These are phyloP conservation scores for Phragmatobia fuliginosa DNA, from an alignment of 2,888 invertebrate species.

Conservation along the genomic window DNA sequence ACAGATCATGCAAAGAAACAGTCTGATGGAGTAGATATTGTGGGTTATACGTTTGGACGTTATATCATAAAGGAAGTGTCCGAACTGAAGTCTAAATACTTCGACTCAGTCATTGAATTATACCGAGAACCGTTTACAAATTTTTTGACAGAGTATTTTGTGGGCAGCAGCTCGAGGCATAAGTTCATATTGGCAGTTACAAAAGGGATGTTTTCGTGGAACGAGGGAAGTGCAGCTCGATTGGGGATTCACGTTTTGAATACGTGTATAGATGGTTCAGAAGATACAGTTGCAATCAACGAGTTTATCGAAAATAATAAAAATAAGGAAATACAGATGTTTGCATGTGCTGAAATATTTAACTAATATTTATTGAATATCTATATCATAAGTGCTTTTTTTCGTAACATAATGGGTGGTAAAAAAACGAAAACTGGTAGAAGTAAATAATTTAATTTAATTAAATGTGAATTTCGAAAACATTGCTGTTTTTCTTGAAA, in stretches of 20 bases:
- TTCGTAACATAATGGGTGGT: neutral
- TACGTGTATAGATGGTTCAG: neutral
- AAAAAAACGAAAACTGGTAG: neutral
- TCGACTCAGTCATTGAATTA: neutral
- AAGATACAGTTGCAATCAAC: neutral
- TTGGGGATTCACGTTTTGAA: neutral
- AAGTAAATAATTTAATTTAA: neutral
- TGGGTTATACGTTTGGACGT: neutral
- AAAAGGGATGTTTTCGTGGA: neutral
- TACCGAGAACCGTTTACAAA: neutral
- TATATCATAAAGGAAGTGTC: neutral
- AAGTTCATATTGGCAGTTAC: neutral
- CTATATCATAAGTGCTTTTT: neutral
- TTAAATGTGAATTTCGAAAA: neutral
- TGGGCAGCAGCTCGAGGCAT: neutral
- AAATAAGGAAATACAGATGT: neutral
- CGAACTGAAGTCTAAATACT: neutral
- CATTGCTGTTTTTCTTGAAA: neutral
- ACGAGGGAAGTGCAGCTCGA: neutral
- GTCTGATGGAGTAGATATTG: neutral
- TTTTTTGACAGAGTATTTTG: neutral
- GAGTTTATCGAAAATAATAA: neutral
- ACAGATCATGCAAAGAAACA: slow-evolving; percentile 39
- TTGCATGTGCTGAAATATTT: neutral
- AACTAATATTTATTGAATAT: neutral